phyloP scores from a whole-genome alignment of 2,888 invertebrate species.

The Caenorhabditis uteleia region DNA sequence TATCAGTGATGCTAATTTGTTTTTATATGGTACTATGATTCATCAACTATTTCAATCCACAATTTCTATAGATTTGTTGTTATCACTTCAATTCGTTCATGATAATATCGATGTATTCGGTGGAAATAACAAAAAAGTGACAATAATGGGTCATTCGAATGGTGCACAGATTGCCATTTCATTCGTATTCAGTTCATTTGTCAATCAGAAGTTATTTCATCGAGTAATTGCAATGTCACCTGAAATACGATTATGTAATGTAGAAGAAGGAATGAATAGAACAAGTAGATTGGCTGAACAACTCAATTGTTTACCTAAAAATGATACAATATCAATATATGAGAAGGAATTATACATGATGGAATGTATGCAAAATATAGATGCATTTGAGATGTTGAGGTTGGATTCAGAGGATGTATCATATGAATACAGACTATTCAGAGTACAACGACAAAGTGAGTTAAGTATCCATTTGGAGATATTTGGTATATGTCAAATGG shows the following conservation, averaged over 20 bases:
- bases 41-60: too few species aligned
- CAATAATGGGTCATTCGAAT: slow-evolving; percentile 41
- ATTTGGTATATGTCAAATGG: too few species aligned
- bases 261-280: slow-evolving; percentile 2
- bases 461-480: too few species aligned
- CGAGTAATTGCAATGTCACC: slow-evolving; percentile 25
- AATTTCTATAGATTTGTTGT: slow-evolving; percentile 30
- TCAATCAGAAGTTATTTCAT: slow-evolving; percentile 28
- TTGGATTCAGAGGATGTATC: slow-evolving; percentile 1
- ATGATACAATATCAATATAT: neutral
- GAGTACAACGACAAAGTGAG: too few species aligned
- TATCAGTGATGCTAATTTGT: too few species aligned
- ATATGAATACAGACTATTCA: neutral
- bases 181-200: slow-evolving; percentile 13
- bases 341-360: slow-evolving; percentile 8
- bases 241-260: neutral
- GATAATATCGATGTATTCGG: slow-evolving; percentile 38
- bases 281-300: slow-evolving; percentile 12
- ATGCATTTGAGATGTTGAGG: slow-evolving; percentile 15
- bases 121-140: slow-evolving; percentile 25
- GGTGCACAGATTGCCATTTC: slow-evolving; percentile 23
- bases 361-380: slow-evolving; percentile 22
- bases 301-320: too few species aligned
- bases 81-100: slow-evolving; percentile 29
- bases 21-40: too few species aligned